A percentile compares a stretch with the other conserved stretches of the same genome.
phyloP scores from a whole-genome alignment of 2,888 invertebrate genomes.

The Cerceris rybyensis region DNA sequence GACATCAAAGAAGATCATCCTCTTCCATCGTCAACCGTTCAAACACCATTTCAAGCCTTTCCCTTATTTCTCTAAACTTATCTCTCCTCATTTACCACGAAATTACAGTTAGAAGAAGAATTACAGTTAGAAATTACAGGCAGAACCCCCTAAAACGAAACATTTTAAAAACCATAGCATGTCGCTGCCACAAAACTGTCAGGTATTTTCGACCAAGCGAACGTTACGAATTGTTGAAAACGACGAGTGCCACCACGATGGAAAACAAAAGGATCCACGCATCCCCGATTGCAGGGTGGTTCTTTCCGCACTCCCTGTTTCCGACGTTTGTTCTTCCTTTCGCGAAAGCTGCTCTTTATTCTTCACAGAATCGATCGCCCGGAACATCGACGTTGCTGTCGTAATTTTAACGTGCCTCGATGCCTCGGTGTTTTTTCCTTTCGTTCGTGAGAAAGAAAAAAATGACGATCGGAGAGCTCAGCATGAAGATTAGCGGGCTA shows the following conservation, averaged over 20 bases:
- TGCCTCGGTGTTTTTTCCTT: conserved; percentile 1
- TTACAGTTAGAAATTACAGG: no score
- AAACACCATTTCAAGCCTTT: no score
- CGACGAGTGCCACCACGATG: conserved; percentile 7
- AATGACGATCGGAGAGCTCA: background rate
- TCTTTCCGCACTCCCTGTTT: background rate
- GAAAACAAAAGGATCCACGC: conserved; percentile 32
- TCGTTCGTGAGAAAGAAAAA: background rate
- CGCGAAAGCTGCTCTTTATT: background rate
- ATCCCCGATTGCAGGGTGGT: background rate
- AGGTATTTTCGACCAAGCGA: background rate
- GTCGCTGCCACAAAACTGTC: no score
- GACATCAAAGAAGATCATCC: no score
- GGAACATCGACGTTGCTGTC: background rate
- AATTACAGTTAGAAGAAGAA: no score
- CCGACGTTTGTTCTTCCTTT: background rate
- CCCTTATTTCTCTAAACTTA: no score
- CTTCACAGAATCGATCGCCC: conserved; percentile 15
- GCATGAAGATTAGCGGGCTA: conserved; percentile 13
- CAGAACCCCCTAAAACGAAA: no score
- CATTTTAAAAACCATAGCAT: no score
- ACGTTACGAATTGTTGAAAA: background rate
- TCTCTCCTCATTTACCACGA: no score
- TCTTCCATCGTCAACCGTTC: no score
- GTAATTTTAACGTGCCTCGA: conserved; percentile 6